phyloP scores from a whole-genome alignment of 2,113 vertebrate species.

The Onychorhynchus coronatus region DNA sequence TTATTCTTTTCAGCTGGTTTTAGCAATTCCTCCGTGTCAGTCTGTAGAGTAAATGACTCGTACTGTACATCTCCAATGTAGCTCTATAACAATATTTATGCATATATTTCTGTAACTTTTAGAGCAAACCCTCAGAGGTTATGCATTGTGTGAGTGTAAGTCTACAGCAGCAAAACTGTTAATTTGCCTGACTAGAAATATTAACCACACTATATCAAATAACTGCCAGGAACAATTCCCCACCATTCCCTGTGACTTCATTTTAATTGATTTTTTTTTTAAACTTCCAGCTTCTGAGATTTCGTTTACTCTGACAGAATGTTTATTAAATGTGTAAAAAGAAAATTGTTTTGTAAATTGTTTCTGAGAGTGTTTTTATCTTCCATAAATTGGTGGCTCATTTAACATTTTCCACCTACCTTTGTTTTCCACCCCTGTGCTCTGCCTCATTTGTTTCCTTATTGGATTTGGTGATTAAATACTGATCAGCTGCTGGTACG shows the following conservation, averaged over 20 bases:
- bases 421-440: conserved; percentile 45
- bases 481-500: conserved; percentile 56
- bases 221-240: conserved; percentile 94
- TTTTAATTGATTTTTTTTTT: conserved; percentile 95
- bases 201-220: conserved; percentile 95
- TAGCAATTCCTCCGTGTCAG: neutral
- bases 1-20: neutral
- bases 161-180: conserved; percentile 86
- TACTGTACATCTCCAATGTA: neutral
- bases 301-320: conserved; percentile 88
- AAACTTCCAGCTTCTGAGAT: conserved; percentile 82
- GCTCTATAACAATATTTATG: neutral
- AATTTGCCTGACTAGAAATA: conserved; percentile 92
- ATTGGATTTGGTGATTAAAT: conserved; percentile 63
- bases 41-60: neutral
- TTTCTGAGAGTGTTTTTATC: conserved; percentile 66
- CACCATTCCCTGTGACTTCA: conserved; percentile 84
- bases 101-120: conserved; percentile 70
- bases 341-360: conserved; percentile 73
- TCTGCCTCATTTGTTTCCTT: conserved; percentile 54
- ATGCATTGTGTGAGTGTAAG: conserved; percentile 52
- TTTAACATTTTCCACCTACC: conserved; percentile 48
- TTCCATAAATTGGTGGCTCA: conserved; percentile 35
- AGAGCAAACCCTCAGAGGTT: conserved; percentile 66
- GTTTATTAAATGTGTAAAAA: conserved; percentile 90